Conservation (phyloP, 2,888 invertebrate species). For the Pandemis heparana region DNA sequence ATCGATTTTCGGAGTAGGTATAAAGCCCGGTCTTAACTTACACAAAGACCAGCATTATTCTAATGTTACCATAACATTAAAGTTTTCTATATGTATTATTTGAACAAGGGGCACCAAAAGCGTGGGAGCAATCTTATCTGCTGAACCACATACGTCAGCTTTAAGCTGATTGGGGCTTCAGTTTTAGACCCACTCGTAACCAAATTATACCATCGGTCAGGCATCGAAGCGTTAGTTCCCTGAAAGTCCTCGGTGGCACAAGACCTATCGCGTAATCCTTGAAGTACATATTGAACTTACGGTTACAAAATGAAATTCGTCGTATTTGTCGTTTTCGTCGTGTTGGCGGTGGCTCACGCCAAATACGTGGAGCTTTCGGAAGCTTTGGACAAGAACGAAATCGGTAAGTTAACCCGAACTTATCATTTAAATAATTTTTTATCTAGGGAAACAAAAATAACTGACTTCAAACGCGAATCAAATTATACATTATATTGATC, state of each 20-base stretch:
- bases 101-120: not conserved
- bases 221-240: conserved; percentile 1
- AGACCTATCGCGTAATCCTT: not conserved
- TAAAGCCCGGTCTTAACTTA: no score
- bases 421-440: no score
- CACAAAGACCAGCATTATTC: no score
- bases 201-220: not conserved
- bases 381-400: conserved; percentile 3
- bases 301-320: conserved; percentile 21
- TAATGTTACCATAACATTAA: no score
- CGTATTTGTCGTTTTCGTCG: conserved; percentile 9
- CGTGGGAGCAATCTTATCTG: conserved; percentile 2
- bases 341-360: conserved; percentile 11
- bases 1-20: no score
- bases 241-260: not conserved
- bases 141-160: not conserved
- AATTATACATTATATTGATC: no score
- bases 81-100: no score
- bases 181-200: not conserved
- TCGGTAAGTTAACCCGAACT: conserved; percentile 11
- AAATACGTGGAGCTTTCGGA: conserved; percentile 1
- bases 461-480: no score
- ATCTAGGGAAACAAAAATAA: no score
- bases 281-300: not conserved
- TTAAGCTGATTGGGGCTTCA: not conserved